These are phyloP conservation scores for Euleptes europaea DNA, from an alignment of 2,113 vertebrate species.

Conservation along the genomic window DNA sequence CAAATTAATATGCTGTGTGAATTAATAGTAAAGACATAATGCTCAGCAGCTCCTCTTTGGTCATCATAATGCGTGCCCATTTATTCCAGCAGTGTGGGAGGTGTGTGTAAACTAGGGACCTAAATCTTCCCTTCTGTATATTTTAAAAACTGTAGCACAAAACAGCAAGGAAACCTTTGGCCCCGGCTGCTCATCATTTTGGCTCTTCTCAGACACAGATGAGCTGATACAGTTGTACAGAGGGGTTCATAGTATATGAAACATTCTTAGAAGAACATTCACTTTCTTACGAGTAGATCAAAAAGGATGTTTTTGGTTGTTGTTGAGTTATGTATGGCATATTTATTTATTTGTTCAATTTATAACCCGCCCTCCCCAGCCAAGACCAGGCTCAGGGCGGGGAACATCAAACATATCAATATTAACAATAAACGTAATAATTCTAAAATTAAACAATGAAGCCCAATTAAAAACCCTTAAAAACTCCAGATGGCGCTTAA, in stretches of 20 bases:
- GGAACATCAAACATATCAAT: too few relatives aligned
- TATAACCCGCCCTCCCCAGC: too few relatives aligned
- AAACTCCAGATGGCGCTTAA: too few relatives aligned
- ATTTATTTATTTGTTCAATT: too few relatives aligned
- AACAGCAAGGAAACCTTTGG: background rate
- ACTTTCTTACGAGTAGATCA: conserved; percentile 22
- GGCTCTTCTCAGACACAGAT: conserved; percentile 26
- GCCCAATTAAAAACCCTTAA: too few relatives aligned
- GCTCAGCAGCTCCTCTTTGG: background rate
- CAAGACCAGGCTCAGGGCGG: too few relatives aligned
- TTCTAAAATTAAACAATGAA: too few relatives aligned
- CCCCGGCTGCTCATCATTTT: conserved; percentile 14
- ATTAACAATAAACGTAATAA: too few relatives aligned
- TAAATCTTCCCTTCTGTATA: background rate
- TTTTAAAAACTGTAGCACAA: background rate
- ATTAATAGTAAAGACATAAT: background rate
- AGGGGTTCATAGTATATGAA: conserved; percentile 29
- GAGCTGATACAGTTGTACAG: conserved; percentile 39
- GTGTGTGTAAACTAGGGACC: background rate
- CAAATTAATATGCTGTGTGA: background rate
- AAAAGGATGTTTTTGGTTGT: conserved; percentile 32
- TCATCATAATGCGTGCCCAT: background rate
- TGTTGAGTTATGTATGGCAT: background rate
- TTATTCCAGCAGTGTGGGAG: background rate
- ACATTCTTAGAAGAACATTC: conserved; percentile 55